Evolutionary conservation across 2,797 vertebrate species (phyloP).

Genomic region (Rhinophrynus dorsalis): DNA sequence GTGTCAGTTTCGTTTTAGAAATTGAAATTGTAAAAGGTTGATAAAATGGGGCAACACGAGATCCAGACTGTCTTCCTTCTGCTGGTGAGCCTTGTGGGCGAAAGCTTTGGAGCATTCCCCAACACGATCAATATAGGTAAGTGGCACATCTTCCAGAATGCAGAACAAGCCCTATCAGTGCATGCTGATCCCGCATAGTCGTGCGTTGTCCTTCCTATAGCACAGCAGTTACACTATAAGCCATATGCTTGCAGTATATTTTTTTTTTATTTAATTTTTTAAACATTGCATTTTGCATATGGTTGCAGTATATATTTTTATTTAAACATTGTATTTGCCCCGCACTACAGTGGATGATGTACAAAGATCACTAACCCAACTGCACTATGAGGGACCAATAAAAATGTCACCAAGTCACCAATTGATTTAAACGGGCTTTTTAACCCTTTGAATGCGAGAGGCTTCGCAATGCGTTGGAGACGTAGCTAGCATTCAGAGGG

Average conservation of each 20-base stretch:
- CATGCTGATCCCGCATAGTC: background rate
- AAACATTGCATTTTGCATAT: background rate
- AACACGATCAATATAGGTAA: constrained; percentile 98
- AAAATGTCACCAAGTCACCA: no score
- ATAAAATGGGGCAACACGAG: constrained; percentile 88
- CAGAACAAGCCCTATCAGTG: background rate
- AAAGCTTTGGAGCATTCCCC: constrained; percentile 87
- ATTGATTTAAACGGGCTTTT: no score
- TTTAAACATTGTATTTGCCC: background rate
- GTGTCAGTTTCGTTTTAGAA: constrained; percentile 77
- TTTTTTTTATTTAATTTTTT: no score
- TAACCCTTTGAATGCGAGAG: no score
- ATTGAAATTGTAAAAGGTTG: constrained; percentile 76
- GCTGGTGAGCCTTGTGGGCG: constrained; percentile 84
- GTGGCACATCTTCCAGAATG: constrained; percentile 48
- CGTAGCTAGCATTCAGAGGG: no score
- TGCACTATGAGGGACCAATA: no score
- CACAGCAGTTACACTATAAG: background rate
- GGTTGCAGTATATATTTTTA: background rate
- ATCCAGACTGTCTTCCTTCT: constrained; percentile 73
- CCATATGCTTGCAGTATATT: background rate
- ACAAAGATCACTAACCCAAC: no score
- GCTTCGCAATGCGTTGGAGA: no score
- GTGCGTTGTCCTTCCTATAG: background rate
- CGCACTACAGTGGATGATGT: background rate